A percentile compares a stretch with the other conserved stretches of the same genome.
Conservation (phyloP, 2,113 vertebrate genomes). For the Ramphastos sulfuratus region DNA sequence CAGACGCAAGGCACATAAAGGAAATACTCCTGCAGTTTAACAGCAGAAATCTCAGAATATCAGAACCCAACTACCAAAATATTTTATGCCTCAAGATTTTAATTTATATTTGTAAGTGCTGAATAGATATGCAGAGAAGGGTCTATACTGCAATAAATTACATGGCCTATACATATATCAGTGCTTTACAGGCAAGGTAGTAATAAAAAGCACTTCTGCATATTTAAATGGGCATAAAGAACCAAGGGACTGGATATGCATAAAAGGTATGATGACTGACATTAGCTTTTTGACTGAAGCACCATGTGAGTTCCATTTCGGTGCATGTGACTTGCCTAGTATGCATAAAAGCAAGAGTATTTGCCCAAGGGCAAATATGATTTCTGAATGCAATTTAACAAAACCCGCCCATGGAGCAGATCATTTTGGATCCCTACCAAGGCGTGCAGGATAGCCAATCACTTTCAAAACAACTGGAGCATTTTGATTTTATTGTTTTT, state of each 20-base stretch:
- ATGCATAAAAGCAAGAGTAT: slow-evolving; percentile 47
- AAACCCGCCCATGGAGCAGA: slow-evolving; percentile 54
- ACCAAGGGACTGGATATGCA: slow-evolving; percentile 55
- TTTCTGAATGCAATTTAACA: slow-evolving; percentile 72
- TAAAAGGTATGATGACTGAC: slow-evolving; percentile 58
- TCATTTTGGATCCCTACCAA: slow-evolving; percentile 52
- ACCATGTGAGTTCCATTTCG: slow-evolving; percentile 31
- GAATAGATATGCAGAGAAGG: slow-evolving; percentile 11
- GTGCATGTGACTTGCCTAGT: slow-evolving; percentile 1
- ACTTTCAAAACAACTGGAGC: slow-evolving; percentile 68
- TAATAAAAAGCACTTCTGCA: slow-evolving; percentile 45
- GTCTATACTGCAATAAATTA: slow-evolving; percentile 16
- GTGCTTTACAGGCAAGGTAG: slow-evolving; percentile 17
- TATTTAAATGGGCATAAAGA: slow-evolving; percentile 57
- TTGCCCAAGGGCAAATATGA: slow-evolving; percentile 71
- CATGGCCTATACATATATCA: neutral
- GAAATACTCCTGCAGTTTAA: slow-evolving; percentile 28
- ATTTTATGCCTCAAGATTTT: slow-evolving; percentile 21
- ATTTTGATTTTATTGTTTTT: slow-evolving; percentile 72
- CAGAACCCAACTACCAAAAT: slow-evolving; percentile 15
- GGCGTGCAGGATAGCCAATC: slow-evolving; percentile 59
- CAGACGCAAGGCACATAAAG: neutral
- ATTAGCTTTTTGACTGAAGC: slow-evolving; percentile 50
- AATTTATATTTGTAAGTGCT: slow-evolving; percentile 7
- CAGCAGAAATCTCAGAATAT: slow-evolving; percentile 19